Evolutionary conservation across 2,797 vertebrate genomes (phyloP), one percentile per base, ranked within the genome.

Genomic region (Muscicapa comitata): DNA sequence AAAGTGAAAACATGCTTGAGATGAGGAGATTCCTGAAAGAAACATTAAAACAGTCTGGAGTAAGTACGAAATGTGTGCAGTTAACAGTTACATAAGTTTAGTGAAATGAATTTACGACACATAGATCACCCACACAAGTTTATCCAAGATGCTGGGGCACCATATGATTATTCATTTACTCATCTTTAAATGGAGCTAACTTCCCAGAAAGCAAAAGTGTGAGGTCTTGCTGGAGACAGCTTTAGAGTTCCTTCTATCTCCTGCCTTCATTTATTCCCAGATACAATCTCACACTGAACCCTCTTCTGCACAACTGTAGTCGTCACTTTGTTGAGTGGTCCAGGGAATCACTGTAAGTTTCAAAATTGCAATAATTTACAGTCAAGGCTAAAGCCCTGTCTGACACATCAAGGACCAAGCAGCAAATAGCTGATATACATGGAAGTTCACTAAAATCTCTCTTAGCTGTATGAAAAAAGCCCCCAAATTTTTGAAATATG

Each of bases 81-180:
- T 63, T 93, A 77, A 38, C 35, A 26, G 55, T 43, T 81, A 58
- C 74, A 38, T 86, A 70, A 37, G 53, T 71, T 87, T 83, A 68
- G 33, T 43, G 88, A 95, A 94, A 85, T 47, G 42, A 95, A 86
- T 88, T 82, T 86, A 87, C 88, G 89, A 87, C 59, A 70, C 68
- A 35, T 35, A 88, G 35, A 67, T 19, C 78, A 81, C 89, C 92
- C 93, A 96, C 86, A 84, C 78, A 83, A 13, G 61, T 78, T 88
- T 92, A 94, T 80, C 37, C 73, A 83, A 63, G 61, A 67, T 88
- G 72, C 57, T 85, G 28, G 65, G 35, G 42, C 50, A 91, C 65
- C 51, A 45, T 78, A 48, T 95, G 93, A 90, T 90, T 96, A 93
- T 87, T 90, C 76, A 90, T 94, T 91, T 96, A 85, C 55, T 92